Evolutionary conservation across 2,113 vertebrate genomes (phyloP), one percentile per base, ranked within the genome.

Genomic region (Butorides virescens): DNA sequence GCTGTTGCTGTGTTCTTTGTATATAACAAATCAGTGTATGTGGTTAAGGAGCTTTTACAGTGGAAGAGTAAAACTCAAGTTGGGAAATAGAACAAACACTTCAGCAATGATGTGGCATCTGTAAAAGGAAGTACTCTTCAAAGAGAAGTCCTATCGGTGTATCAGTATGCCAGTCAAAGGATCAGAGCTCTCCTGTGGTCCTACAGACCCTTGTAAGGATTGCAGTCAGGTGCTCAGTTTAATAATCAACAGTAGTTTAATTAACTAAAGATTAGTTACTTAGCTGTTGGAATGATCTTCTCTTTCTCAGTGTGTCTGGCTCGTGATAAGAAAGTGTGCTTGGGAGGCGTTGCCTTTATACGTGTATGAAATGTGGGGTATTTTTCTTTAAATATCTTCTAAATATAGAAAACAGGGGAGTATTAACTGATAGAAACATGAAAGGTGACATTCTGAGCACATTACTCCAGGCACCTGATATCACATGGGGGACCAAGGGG

Each of bases 201-300:
- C 30, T 79, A 50, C 17, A 83, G 12, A 58, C 32, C 23, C 15
- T 79, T 53, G 15, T 29, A 88, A 70, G 21, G 15, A 39, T 83
- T 90, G 15, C 21, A 92, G 55, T 59, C 42, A 76, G 49, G 22
- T 58, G n/a, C 93, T 82, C 49, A 42, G 77, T 79, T 94, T 91
- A 93, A 79, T 90, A 70, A 94, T 84, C 88, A 92, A 74, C 74
- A 42, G 25, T 50, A 90, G 53, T 66, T 94, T 90, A 66, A 67
- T 62, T 76, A 94, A 81, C 13, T 92, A 67, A 86, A 88, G 74
- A 55, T 90, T 66, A 79, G 46, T 73, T 85, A 79, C 82, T 88
- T 76, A 77, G 42, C 8, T 58, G 26, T 58, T 59, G n/a, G 42
- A 83, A 46, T 76, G 13, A 72, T 67, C 2, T 1, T 59, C 14